Evolutionary conservation across 2,113 vertebrate species (phyloP).

Genomic region (Apodemus sylvaticus): DNA sequence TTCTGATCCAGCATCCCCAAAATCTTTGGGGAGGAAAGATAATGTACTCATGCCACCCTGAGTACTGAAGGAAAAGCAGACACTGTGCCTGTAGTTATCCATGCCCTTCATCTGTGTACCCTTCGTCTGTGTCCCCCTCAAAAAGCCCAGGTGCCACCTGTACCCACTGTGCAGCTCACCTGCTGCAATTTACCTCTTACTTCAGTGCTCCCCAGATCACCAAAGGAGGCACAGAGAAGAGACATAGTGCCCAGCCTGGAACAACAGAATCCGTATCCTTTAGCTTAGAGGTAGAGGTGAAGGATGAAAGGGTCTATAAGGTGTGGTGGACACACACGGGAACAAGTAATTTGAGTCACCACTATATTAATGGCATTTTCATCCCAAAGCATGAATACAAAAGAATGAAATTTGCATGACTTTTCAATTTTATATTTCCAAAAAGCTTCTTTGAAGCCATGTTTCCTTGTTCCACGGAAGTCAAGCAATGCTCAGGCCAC

Average conservation of each 20-base stretch:
- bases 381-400: constrained; percentile 6
- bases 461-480: neutral
- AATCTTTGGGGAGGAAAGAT: neutral
- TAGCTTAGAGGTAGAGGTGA: neutral
- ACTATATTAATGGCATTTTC: constrained; percentile 8
- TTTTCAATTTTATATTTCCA: constrained; percentile 36
- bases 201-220: neutral
- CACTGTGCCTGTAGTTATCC: too few relatives aligned
- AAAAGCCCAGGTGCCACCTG: neutral
- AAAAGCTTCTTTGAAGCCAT: neutral
- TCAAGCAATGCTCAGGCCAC: neutral
- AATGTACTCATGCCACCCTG: neutral
- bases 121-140: neutral
- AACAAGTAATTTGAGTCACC: neutral
- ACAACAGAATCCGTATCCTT: neutral
- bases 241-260: neutral
- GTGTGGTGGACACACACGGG: neutral
- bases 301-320: neutral
- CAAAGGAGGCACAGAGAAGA: neutral
- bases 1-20: neutral
- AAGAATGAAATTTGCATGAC: neutral
- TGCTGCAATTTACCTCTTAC: neutral
- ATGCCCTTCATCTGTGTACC: neutral
- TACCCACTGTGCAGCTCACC: neutral
- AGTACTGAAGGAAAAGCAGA: neutral